phyloP scores from a whole-genome alignment of 2,888 invertebrate genomes.

The Diachrysia chrysitis region DNA sequence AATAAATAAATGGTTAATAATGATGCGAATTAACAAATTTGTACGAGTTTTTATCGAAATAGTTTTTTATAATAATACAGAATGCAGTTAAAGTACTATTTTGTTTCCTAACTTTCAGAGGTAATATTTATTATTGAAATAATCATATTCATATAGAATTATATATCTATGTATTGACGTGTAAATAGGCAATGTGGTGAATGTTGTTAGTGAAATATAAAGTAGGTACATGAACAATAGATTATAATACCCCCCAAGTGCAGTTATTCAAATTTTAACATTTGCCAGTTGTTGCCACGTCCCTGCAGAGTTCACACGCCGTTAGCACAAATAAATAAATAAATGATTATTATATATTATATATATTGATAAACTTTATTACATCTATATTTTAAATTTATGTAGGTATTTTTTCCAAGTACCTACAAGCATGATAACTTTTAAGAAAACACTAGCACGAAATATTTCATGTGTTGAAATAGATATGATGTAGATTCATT shows the following conservation, averaged over 20 bases:
- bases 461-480: conserved; percentile 82
- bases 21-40: conserved; percentile 87
- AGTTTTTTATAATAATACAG: conserved; percentile 88
- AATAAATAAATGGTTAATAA: conserved; percentile 86
- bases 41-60: conserved; percentile 88
- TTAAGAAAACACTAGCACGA: conserved; percentile 84
- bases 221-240: conserved; percentile 77
- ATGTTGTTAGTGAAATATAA: conserved; percentile 80
- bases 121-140: conserved; percentile 90
- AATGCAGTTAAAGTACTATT: conserved; percentile 86
- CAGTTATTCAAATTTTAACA: conserved; percentile 90
- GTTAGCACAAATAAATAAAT: conserved; percentile 84
- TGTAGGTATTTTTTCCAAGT: conserved; percentile 74
- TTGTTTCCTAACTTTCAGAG: conserved; percentile 90
- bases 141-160: conserved; percentile 90
- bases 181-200: conserved; percentile 82
- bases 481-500: conserved; percentile 84
- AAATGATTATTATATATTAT: conserved; percentile 57
- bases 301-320: conserved; percentile 85
- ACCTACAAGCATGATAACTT: conserved; percentile 79
- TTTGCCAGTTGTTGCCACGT: conserved; percentile 82
- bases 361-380: conserved; percentile 60
- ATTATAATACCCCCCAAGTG: conserved; percentile 84
- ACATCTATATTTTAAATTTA: conserved; percentile 67
- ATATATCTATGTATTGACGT: conserved; percentile 90